phyloP scores from a whole-genome alignment of 2,888 invertebrate genomes.

The Patella pellucida region DNA sequence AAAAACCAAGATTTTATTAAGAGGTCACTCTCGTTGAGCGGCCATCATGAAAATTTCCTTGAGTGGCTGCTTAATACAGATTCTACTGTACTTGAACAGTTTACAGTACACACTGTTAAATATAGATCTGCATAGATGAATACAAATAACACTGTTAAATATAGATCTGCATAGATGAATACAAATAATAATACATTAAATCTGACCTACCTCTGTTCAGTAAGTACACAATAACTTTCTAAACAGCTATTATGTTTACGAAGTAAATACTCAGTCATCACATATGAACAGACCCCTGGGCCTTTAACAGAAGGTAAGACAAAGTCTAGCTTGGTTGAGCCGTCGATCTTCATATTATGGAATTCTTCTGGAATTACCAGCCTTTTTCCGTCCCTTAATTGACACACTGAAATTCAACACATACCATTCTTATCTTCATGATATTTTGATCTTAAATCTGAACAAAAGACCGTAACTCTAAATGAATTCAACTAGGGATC shows the following conservation, averaged over 20 bases:
- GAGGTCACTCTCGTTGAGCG: too few species aligned
- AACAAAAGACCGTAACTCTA: too few species aligned
- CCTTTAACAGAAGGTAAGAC: conserved; percentile 45
- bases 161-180: background rate
- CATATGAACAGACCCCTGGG: conserved; percentile 55
- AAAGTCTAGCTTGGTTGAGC: conserved; percentile 33
- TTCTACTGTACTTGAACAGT: too few species aligned
- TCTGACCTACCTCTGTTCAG: conserved; percentile 27
- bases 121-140: conserved; percentile 3
- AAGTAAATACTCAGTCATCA: conserved; percentile 52
- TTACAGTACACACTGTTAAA: too few species aligned
- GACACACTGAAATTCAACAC: background rate
- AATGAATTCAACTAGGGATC: too few species aligned
- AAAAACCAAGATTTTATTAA: too few species aligned
- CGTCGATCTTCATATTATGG: conserved; percentile 31
- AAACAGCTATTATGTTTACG: conserved; percentile 59
- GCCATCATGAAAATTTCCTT: too few species aligned
- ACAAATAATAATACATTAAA: background rate
- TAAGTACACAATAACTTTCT: conserved; percentile 40
- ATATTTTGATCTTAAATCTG: too few species aligned
- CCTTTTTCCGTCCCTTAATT: background rate
- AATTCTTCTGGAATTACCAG: conserved; percentile 37
- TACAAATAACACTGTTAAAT: background rate
- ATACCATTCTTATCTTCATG: too few species aligned
- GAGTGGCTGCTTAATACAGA: too few species aligned